These are phyloP conservation scores for Turdus rufiventris DNA, from an alignment of 2,113 vertebrate species.

Conservation along the genomic window DNA sequence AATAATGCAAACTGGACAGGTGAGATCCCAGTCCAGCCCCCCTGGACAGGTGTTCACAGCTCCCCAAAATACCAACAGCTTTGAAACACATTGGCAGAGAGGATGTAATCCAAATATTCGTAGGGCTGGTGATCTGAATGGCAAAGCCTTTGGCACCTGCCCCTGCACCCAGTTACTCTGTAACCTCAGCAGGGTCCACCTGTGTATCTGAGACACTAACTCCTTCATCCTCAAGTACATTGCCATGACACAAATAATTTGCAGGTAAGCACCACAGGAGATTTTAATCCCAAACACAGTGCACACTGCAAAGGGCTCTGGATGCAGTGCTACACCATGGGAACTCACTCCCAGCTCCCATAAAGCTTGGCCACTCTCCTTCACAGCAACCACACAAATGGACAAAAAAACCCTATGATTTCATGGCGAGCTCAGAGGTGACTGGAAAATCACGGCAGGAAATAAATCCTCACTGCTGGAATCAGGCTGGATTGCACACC, in stretches of 20 bases:
- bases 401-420: not conserved
- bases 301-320: not conserved
- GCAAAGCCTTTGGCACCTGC: not conserved
- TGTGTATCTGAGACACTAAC: not conserved
- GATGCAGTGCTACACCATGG: not conserved
- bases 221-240: not conserved
- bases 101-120: not conserved
- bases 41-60: not conserved
- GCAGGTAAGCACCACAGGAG: not conserved
- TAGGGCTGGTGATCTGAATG: not conserved
- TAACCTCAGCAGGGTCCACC: not conserved
- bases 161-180: not conserved
- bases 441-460: conserved; percentile 32
- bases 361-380: conserved; percentile 1
- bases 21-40: not conserved
- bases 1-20: not conserved
- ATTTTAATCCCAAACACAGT: conserved; percentile 20
- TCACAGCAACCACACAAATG: not conserved
- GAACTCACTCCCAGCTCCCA: not conserved
- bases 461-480: conserved; percentile 48
- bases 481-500: conserved; percentile 24
- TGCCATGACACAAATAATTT: not conserved
- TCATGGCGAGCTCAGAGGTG: not conserved
- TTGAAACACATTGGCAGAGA: not conserved
- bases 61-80: not conserved